Evolutionary conservation across 2,797 vertebrate genomes (phyloP), one percentile per base, ranked within the genome.

Genomic region (Gallinago stenura): DNA sequence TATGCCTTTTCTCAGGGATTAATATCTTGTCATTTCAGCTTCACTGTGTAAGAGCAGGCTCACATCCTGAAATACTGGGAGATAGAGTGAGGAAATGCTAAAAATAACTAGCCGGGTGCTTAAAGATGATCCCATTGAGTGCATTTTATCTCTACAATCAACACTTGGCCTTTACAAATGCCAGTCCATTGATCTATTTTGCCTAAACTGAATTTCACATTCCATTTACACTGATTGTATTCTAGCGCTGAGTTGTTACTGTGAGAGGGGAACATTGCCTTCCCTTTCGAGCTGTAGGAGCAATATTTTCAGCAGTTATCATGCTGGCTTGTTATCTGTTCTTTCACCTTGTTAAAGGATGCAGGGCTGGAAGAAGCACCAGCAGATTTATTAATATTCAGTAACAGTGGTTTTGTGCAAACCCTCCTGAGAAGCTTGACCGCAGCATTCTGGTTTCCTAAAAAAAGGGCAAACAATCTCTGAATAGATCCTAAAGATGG

Each of bases 81-180:
- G 37, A 57, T 1, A 25, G 21, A 9, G 84, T 4, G 43, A 95
- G 57, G 83, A 84, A 92, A 78, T 3, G 72, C 86, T 91, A 91
- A 89, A 94, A 96, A 94, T 94, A 95, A 60, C 89, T 13, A 70
- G 48, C 12, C 37, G 51, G 58, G 56, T 9, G 33, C 48, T 75
- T 73, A 33, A 71, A 78, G 54, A 54, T 0, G 2, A 64, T 68
- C 50, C 64, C 48, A 73, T 1, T 8, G 35, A 78, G 62, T 10
- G 75, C 14, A 3, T 68, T 94, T 85, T 48, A 66, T 58, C 66
- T 35, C 75, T 65, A 15, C 69, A 65, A 65, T 65, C 70, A 92
- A 73, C 89, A 33, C 81, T 65, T 45, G 93, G 58, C 94, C 90
- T 92, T 87, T 90, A 48, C 73, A 94, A 95, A 91, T 35, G 57